Base-by-base conservation (phyloP, 2,888 invertebrate species). In the Eumacrocentrus americanus region DNA sequence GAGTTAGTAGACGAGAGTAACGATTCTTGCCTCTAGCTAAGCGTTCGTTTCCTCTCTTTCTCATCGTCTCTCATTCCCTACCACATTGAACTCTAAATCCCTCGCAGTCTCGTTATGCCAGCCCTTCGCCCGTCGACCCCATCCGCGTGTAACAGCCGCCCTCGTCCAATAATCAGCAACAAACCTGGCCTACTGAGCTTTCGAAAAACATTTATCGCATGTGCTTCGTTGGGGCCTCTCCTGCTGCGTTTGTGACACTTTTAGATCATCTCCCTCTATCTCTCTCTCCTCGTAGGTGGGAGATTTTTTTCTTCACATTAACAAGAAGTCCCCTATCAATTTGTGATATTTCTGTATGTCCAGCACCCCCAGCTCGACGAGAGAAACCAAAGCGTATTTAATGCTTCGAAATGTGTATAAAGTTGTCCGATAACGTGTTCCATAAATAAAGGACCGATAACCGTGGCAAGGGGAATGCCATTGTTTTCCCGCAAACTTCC, bases 1-100 rank as follows among this genome's bases (percentile, higher is more conserved):
- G 68, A 69, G 63, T 67, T 66, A 70, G 72, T 72, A 77, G 77
- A 77, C 77, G 71, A 67, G 71, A 73, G 73, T 76, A 77, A 77
- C 76, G 77, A 78, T 77, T 76, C 44, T 52, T 23, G 48, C 60
- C 57, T 54, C 57, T 55, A 44, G 54, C 52, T 56, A 46, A 44
- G 37, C 37, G 47, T 25, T 35, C 47, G 22, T 60, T 56, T 48
- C 54, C 53, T 58, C 42, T 34, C 60, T 48, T 35, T 60, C 42
- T 47, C 62, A 42, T 23, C 20, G 50, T 46, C 48, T 48, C 53
- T 55, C 54, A 23, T 57, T 29, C 50, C 51, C 48, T 44, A 40
- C 38, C 61, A 35, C 57, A 51, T 47, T 51, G 37, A 42, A 37
- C 46, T 52, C 22, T 47, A 35, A 52, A 56, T 57, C 52, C 46